Base-by-base conservation (phyloP, 1,140 invertebrate genomes). In the Pachypeltis micranthus region DNA sequence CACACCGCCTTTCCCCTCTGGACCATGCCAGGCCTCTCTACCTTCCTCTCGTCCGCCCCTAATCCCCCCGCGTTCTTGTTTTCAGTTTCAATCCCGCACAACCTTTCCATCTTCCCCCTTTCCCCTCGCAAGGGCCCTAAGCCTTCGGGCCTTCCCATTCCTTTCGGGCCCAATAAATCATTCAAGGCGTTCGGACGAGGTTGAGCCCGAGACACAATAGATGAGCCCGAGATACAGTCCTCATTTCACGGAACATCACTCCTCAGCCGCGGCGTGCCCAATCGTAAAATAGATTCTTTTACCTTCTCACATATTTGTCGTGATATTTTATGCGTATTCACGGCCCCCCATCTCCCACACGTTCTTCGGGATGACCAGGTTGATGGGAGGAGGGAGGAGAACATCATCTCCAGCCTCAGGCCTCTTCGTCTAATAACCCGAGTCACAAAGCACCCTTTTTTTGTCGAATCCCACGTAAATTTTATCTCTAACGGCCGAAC, bases 321-420 rank as follows among this genome's bases (percentile, higher is more conserved):
- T 51, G 47, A 51, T 51, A 51, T 51, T 51, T 51, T 51, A 51
- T 51, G 47, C 47, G 47, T 51, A 51, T 51, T 51, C 47, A 51
- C 23, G 47, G 19, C 47, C 34, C 47, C 47, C 47, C 47, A 39
- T 10, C 4, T 51, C 47, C 47, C 47, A 51, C 47, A 21, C 47
- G 21, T 51, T 51, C 47, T 21, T 4, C 23, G 12, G 12, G 23
- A 51, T 21, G 47, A 51, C n/a, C n/a, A n/a, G n/a, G n/a, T n/a
- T n/a, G n/a, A n/a, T n/a, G n/a, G n/a, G n/a, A n/a, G n/a, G n/a
- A n/a, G n/a, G n/a, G n/a, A n/a, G 47, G 47, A 21, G 23, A 51
- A 51, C 23, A 51, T 51, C 47, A 51, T 51, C 47, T 51, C 23
- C 23, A 10, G 47, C 47, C 47, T 39, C 7, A 39, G 34, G 34